These are phyloP conservation scores for Xenops minutus DNA, from an alignment of 2,797 vertebrate genomes.

Conservation along the genomic window DNA sequence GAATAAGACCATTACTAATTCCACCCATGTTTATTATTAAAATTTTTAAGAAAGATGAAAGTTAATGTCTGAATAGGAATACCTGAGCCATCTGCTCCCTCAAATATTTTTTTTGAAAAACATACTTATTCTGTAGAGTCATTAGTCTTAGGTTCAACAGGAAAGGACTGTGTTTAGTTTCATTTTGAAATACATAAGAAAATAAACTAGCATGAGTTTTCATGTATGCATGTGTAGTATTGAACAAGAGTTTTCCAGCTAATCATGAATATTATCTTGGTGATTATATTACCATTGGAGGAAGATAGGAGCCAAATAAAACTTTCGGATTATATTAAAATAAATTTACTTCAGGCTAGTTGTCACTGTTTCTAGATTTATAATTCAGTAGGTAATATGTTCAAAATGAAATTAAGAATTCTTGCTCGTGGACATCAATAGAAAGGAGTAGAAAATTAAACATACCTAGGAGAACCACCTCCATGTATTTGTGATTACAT, in stretches of 20 bases:
- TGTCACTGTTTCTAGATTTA: conserved; percentile 2
- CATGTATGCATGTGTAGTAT: neutral
- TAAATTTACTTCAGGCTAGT: neutral
- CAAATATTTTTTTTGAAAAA: neutral
- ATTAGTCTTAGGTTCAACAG: neutral
- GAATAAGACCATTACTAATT: neutral
- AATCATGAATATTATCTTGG: neutral
- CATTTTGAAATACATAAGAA: neutral
- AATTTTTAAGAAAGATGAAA: neutral
- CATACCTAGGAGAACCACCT: neutral
- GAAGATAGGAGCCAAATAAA: neutral
- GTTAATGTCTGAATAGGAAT: neutral
- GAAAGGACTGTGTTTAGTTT: neutral
- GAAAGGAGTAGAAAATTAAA: neutral
- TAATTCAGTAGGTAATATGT: neutral
- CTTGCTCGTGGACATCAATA: neutral
- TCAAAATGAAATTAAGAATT: neutral
- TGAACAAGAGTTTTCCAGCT: neutral
- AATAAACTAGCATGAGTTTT: neutral
- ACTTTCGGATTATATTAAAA: conserved; percentile 15
- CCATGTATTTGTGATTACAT: neutral
- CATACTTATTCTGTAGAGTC: neutral
- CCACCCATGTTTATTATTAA: neutral
- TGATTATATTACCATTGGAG: neutral
- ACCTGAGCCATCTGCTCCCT: neutral